phyloP scores from a whole-genome alignment of 2,113 vertebrate genomes.

The Hemicordylus capensis region DNA sequence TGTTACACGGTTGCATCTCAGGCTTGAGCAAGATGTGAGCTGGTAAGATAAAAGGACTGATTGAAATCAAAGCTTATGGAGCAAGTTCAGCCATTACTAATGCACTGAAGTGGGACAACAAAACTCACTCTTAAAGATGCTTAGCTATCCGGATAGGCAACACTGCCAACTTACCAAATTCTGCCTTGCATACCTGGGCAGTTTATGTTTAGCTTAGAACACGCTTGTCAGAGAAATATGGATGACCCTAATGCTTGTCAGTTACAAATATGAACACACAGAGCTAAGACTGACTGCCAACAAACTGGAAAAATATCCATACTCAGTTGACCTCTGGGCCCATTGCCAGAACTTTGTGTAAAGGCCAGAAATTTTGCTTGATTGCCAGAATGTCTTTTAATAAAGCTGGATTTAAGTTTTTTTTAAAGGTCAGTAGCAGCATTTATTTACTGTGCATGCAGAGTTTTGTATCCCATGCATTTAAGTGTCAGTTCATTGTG shows the following conservation, averaged over 20 bases:
- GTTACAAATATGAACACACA: neutral
- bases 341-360: neutral
- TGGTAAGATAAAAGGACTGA: neutral
- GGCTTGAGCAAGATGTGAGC: neutral
- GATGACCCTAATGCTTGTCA: too few relatives aligned
- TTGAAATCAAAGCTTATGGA: neutral
- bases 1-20: neutral
- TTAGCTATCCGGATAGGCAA: neutral
- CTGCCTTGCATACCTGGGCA: neutral
- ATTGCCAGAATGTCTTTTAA: neutral
- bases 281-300: neutral
- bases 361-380: neutral
- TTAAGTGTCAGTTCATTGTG: neutral
- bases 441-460: neutral
- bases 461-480: neutral
- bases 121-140: neutral
- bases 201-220: neutral
- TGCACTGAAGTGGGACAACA: neutral
- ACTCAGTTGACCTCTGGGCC: neutral
- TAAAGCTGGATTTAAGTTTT: neutral
- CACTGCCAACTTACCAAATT: neutral
- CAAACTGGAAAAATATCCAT: neutral
- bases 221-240: too few relatives aligned
- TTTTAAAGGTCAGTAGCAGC: neutral
- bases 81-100: neutral